phyloP scores from a whole-genome alignment of 1,140 invertebrate species.

The Drosophila navojoa region DNA sequence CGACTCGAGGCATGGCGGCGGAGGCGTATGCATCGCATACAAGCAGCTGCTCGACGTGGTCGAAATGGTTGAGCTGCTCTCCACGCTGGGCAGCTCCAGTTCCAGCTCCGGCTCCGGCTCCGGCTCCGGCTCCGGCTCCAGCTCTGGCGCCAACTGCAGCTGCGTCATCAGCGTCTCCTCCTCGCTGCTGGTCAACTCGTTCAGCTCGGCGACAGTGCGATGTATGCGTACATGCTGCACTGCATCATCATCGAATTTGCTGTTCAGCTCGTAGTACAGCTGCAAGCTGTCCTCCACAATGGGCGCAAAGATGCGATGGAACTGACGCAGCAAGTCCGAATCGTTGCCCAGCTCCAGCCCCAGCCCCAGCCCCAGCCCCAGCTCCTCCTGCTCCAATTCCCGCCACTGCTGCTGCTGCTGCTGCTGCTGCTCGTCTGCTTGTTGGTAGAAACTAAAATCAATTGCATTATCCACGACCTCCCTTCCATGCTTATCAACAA shows the following conservation, averaged over 20 bases:
- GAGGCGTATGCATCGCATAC: conserved; percentile 71
- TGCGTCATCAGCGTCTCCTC: conserved; percentile 64
- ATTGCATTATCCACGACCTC: conserved; percentile 49
- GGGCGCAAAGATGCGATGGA: conserved; percentile 67
- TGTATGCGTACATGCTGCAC: conserved; percentile 70
- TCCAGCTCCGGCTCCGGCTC: background rate
- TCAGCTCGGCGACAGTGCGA: conserved; percentile 69
- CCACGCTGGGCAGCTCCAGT: conserved; percentile 8
- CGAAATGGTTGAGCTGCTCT: conserved; percentile 22
- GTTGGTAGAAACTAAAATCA: conserved; percentile 71
- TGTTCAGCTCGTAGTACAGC: conserved; percentile 70
- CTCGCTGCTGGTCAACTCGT: conserved; percentile 65
- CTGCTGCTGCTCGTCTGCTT: conserved; percentile 32
- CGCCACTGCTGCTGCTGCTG: conserved; percentile 18
- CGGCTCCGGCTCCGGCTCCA: background rate
- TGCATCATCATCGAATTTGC: conserved; percentile 18
- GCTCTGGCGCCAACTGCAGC: conserved; percentile 28
- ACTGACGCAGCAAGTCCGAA: conserved; percentile 61
- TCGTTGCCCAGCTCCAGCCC: conserved; percentile 1
- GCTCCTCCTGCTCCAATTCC: background rate
- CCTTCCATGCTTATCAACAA: conserved; percentile 49
- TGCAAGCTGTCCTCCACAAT: conserved; percentile 62
- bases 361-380: conserved; percentile 5
- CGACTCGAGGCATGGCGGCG: conserved; percentile 50
- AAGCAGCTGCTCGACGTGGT: conserved; percentile 71